These are phyloP conservation scores for Cephalopachus bancanus DNA, from an alignment of 2,797 vertebrate species.

Conservation along the genomic window DNA sequence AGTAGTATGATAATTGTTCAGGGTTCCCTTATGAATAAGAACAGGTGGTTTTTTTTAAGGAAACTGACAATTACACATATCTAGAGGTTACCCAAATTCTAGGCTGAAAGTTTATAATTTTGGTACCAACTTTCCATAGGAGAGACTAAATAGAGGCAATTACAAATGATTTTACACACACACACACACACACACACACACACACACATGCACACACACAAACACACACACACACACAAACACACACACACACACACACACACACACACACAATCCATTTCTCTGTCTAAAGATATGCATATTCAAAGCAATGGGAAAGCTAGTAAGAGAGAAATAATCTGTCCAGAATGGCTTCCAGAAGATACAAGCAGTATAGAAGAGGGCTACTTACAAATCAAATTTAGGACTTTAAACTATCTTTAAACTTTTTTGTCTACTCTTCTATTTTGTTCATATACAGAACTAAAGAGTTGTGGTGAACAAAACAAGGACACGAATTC, in stretches of 20 bases:
- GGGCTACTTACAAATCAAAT: neutral
- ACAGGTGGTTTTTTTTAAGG: neutral
- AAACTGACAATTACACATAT: neutral
- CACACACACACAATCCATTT: constrained; percentile 13
- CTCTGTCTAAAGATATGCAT: constrained; percentile 32
- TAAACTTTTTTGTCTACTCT: neutral
- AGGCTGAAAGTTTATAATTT: constrained; percentile 59
- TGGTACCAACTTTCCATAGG: constrained; percentile 42
- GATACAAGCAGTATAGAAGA: neutral
- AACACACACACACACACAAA: neutral
- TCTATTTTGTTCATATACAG: neutral
- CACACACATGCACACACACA: neutral
- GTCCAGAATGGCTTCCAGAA: neutral
- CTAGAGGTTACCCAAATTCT: constrained; percentile 30
- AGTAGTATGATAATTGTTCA: too few species aligned
- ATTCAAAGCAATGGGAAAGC: constrained; percentile 26
- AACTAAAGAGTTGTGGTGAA: neutral
- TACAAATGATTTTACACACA: neutral
- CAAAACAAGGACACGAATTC: neutral
- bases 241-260: neutral
- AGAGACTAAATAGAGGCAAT: constrained; percentile 71
- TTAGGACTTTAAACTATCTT: neutral
- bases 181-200: constrained; percentile 5
- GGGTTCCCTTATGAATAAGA: too few species aligned
- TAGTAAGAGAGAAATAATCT: constrained; percentile 4